Base-by-base conservation (phyloP, 1,140 invertebrate genomes). In the Xylocopa sonorina region DNA sequence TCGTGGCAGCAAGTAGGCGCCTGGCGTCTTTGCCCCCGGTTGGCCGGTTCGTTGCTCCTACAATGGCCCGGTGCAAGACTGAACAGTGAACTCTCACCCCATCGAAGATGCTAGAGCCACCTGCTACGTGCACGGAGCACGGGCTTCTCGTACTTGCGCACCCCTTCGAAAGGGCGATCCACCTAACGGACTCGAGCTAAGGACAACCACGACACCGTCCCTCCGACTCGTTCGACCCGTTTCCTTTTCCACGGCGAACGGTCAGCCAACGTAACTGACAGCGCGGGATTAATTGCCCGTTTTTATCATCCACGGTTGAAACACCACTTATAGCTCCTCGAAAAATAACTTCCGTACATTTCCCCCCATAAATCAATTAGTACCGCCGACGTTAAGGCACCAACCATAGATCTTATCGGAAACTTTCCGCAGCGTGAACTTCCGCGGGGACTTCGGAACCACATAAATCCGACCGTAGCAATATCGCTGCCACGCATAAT, bases 41-140 rank as follows among this genome's bases (percentile, higher is more conserved):
- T 86, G 73, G 78, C 43, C 78, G 74, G 75, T 84, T 87, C 85
- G 81, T 83, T 87, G 84, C 85, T 81, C 75, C 74, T 78, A 81
- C 81, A 84, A 80, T 86, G 63, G 72, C 68, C 72, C 67, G 67
- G 68, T 83, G 51, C 62, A 66, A 84, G 83, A 29, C 74, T 68
- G 72, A 75, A 75, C 62, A 75, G 48, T 66, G 72, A 74, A 64
- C 72, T 74, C 60, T 74, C 60, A 66, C 48, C 72, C 72, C 32
- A 41, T 21, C 24, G 46, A 74, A 74, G 72, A 74, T 74, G 72
- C 34, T 51, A 64, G 51, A 64, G 60, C 60, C 43, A 46, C 43
- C 43, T 38, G 41, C 14, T 34, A 21, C 16, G 57, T 73, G 71
- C 46, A 63, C 58, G 3, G 41, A 74, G 72, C 72, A 74, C 43